Percentiles rank a stretch among this genome's conserved stretches.
phyloP scores from a whole-genome alignment of 2,113 vertebrate genomes.

The Zosterops borbonicus region DNA sequence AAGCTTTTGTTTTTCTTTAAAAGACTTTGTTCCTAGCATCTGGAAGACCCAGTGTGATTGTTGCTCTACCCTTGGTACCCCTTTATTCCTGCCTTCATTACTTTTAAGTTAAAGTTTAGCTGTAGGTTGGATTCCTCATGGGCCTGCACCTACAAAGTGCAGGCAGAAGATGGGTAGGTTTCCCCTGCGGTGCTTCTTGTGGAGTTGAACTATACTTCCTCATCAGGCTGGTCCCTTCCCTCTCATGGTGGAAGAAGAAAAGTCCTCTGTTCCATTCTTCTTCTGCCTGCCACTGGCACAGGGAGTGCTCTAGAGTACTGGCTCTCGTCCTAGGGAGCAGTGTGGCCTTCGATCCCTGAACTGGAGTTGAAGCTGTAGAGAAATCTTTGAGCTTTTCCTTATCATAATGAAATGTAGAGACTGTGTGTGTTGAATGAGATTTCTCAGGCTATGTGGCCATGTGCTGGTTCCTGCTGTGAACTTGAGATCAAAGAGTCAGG shows the following conservation, averaged over 20 bases:
- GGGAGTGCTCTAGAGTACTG: not conserved
- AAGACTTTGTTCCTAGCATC: not conserved
- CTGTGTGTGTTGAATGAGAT: not conserved
- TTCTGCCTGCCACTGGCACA: not conserved
- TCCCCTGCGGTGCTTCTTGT: not conserved
- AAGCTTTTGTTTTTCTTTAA: not conserved
- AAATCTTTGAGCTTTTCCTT: not conserved
- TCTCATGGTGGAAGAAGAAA: not conserved
- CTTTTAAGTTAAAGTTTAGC: not conserved
- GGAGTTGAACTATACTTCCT: not conserved
- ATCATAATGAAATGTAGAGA: not conserved
- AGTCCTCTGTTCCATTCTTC: not conserved
- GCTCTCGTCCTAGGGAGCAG: not conserved
- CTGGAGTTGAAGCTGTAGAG: not conserved
- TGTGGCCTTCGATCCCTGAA: fast-evolving
- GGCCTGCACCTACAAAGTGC: not conserved
- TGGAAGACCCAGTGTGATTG: not conserved
- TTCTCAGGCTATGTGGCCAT: not conserved
- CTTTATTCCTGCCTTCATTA: not conserved
- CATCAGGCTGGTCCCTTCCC: not conserved
- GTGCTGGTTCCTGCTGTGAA: not conserved
- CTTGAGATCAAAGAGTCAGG: fast-evolving
- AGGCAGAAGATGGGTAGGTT: fast-evolving
- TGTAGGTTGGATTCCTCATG: not conserved
- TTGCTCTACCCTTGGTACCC: not conserved